Percentiles rank a stretch among this genome's conserved stretches.
phyloP scores from a whole-genome alignment of 1,140 invertebrate species.

The Goniozus legneri region DNA sequence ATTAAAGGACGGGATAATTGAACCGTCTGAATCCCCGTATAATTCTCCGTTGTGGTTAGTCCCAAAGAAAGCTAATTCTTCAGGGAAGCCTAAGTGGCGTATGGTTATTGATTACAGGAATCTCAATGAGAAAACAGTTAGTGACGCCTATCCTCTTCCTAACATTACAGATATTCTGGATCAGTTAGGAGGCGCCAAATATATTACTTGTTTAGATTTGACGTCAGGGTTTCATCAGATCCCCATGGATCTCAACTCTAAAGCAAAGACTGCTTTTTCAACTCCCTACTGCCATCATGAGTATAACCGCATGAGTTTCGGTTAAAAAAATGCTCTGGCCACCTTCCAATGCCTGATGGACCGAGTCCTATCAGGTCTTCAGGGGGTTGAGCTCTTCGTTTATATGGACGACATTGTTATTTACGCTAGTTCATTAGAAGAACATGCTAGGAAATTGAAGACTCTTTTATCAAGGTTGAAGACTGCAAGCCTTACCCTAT shows the following conservation, averaged over 20 bases:
- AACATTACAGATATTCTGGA: constrained; percentile 1
- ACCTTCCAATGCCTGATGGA: constrained; percentile 38
- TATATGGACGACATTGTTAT: constrained; percentile 29
- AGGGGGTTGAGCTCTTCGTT: constrained; percentile 17
- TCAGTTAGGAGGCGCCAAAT: constrained; percentile 37
- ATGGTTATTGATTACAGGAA: background rate
- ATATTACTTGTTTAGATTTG: constrained; percentile 51
- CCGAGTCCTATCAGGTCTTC: constrained; percentile 11
- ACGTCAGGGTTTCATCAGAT: constrained; percentile 55
- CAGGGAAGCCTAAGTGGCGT: background rate
- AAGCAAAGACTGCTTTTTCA: constrained; percentile 48
- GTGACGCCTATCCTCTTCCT: constrained; percentile 1
- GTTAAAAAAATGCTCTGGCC: constrained; percentile 26
- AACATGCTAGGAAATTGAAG: constrained; percentile 2
- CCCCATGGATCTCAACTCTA: constrained; percentile 33
- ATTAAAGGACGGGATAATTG: background rate
- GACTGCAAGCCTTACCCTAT: background rate
- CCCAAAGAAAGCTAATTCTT: background rate
- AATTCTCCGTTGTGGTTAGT: background rate
- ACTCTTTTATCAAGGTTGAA: background rate
- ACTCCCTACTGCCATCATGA: constrained; percentile 30
- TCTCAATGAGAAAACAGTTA: background rate
- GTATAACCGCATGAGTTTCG: constrained; percentile 30
- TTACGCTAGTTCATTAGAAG: background rate
- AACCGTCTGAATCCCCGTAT: background rate